A percentile compares a stretch with the other conserved stretches of the same genome.
Evolutionary conservation across 2,888 invertebrate genomes (phyloP).

Genomic region (Ormia ochracea): DNA sequence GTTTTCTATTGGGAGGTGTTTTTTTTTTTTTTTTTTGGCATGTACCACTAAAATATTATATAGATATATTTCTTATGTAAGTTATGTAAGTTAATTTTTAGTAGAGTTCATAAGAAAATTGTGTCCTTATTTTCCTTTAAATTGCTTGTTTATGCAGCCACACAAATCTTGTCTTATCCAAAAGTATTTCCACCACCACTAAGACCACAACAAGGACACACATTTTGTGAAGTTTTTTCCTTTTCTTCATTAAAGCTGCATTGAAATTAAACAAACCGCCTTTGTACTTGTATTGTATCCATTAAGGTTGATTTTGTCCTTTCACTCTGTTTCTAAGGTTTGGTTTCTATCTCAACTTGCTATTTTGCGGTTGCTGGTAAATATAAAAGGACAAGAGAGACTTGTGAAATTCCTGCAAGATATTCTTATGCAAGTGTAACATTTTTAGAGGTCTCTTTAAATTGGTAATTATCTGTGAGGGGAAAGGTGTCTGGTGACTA

Average conservation of each 20-base stretch:
- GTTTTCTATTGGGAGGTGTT: too few relatives aligned
- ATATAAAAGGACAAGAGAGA: background rate
- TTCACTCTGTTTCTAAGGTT: background rate
- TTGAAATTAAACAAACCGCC: constrained; percentile 14
- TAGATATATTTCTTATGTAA: too few relatives aligned
- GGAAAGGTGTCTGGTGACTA: too few relatives aligned
- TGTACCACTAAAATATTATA: too few relatives aligned
- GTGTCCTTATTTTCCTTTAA: background rate
- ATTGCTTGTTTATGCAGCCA: background rate
- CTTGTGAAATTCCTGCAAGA: background rate
- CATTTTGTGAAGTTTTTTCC: background rate
- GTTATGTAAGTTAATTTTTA: background rate
- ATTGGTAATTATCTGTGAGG: too few relatives aligned
- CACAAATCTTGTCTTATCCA: background rate
- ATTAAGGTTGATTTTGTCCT: background rate
- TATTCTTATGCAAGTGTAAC: background rate
- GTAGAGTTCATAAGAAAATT: background rate
- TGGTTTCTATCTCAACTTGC: background rate
- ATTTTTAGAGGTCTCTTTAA: background rate
- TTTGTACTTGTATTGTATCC: constrained; percentile 14
- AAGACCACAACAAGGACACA: background rate
- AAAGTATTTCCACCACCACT: background rate
- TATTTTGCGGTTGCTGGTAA: constrained; percentile 3
- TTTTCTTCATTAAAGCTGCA: background rate
- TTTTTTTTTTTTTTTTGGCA: too few relatives aligned